Percentiles rank a stretch among this genome's conserved stretches.
These are phyloP conservation scores for Rhadina sibilatrix DNA, from an alignment of 2,113 vertebrate genomes.

Conservation along the genomic window DNA sequence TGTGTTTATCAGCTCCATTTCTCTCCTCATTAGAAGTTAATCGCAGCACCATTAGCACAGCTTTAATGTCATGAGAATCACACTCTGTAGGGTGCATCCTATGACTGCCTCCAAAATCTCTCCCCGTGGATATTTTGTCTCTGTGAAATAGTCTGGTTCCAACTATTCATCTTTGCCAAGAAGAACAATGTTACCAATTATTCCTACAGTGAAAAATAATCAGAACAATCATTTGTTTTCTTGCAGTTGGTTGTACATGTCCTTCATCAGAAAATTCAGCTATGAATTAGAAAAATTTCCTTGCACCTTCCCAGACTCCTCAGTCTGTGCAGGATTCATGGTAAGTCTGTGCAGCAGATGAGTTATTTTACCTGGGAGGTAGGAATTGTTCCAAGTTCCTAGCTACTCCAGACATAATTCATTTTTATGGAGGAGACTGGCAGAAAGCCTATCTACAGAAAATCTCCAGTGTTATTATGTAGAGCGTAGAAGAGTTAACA, in stretches of 20 bases:
- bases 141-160: conserved; percentile 42
- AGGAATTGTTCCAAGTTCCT: conserved; percentile 48
- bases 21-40: conserved; percentile 37
- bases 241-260: conserved; percentile 6
- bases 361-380: conserved; percentile 58
- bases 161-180: conserved; percentile 63
- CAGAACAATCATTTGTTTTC: conserved; percentile 44
- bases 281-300: background rate
- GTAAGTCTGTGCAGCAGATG: background rate
- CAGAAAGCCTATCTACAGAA: conserved; percentile 33
- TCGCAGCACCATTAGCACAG: background rate
- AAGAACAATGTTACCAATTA: conserved; percentile 66
- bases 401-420: conserved; percentile 44
- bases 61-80: conserved; percentile 64
- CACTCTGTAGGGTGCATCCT: conserved; percentile 63
- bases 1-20: conserved; percentile 23
- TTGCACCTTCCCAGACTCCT: background rate
- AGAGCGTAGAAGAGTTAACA: conserved; percentile 16
- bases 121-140: conserved; percentile 66
- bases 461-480: conserved; percentile 4
- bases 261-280: conserved; percentile 41
- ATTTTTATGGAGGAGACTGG: conserved; percentile 51
- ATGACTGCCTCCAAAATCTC: conserved; percentile 48
- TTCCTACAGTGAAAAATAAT: conserved; percentile 59
- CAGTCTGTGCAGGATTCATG: background rate